These are phyloP conservation scores for Apus apus DNA, from an alignment of 2,113 vertebrate genomes.

Conservation along the genomic window DNA sequence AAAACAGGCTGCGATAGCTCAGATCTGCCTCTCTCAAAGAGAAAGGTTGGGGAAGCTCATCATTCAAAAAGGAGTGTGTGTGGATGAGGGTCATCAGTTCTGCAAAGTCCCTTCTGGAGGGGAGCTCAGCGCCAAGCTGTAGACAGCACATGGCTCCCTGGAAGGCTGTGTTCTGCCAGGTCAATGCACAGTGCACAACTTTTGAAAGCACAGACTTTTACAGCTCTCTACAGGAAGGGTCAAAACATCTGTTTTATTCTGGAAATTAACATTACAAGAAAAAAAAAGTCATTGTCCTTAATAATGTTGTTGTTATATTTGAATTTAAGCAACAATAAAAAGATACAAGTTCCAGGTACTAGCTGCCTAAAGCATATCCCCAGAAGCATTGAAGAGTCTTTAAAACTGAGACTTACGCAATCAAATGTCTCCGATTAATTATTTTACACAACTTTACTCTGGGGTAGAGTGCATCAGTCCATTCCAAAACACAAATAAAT, in stretches of 20 bases:
- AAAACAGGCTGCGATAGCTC: neutral
- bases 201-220: neutral
- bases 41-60: neutral
- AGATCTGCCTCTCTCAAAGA: neutral
- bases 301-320: neutral
- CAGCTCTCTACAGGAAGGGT: neutral
- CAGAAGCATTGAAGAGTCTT: neutral
- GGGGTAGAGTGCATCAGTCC: neutral
- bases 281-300: neutral
- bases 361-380: neutral
- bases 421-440: neutral
- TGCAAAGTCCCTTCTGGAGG: neutral
- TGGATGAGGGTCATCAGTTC: neutral
- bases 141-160: neutral
- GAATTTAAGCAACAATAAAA: neutral
- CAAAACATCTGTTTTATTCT: neutral
- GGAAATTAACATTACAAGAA: neutral
- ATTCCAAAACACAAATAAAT: constrained; percentile 1
- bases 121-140: neutral
- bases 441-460: neutral
- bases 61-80: neutral
- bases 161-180: neutral
- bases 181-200: neutral
- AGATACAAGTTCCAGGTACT: neutral
- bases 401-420: neutral